Evolutionary conservation across 1,140 invertebrate species (phyloP).

Genomic region (Dendrolimus punctatus): DNA sequence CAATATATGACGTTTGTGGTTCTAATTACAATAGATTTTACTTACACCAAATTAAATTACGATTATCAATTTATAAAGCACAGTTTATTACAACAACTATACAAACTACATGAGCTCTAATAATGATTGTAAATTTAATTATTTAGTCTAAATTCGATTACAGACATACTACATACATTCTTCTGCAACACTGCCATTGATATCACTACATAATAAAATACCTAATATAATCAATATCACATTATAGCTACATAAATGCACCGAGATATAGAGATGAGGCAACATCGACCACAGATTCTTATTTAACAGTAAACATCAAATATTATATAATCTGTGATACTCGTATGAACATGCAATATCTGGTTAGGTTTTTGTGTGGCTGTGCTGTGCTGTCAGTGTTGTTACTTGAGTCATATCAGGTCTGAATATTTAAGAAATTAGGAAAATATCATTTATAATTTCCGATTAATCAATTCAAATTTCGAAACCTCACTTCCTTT

Average conservation of each 20-base stretch:
- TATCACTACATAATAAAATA: constrained; percentile 20
- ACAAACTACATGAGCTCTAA: no score
- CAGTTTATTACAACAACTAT: constrained; percentile 3
- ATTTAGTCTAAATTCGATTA: constrained; percentile 6
- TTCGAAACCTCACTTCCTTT: no score
- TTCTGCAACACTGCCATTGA: constrained; percentile 30
- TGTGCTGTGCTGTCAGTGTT: constrained; percentile 7
- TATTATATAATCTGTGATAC: constrained; percentile 37
- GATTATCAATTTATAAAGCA: constrained; percentile 12
- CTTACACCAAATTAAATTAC: no score
- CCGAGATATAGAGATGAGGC: constrained; percentile 39
- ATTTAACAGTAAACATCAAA: constrained; percentile 32
- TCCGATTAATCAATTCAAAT: no score
- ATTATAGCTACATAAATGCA: constrained; percentile 55
- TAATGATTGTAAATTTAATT: no score
- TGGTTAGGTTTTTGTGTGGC: constrained; percentile 1
- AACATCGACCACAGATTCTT: constrained; percentile 16
- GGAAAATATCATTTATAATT: no score
- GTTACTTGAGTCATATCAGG: neutral
- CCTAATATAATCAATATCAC: constrained; percentile 58
- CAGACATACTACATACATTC: constrained; percentile 5
- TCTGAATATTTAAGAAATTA: no score
- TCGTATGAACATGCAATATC: constrained; percentile 13
- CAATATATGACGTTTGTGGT: no score
- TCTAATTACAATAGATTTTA: no score